Evolutionary conservation across 2,113 vertebrate genomes (phyloP).

Genomic region (Petromus typicus): DNA sequence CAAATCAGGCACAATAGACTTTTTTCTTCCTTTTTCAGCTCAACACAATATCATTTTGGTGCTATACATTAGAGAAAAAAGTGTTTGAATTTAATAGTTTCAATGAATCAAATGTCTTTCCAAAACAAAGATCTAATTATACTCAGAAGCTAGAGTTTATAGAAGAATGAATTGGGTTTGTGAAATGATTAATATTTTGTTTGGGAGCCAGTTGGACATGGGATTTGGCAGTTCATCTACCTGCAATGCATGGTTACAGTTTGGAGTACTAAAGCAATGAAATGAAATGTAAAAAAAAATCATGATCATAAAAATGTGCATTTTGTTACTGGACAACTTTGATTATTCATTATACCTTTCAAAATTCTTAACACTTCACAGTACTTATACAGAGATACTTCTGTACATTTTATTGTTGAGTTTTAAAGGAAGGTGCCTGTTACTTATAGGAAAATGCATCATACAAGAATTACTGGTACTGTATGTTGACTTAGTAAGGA

Average conservation of each 20-base stretch:
- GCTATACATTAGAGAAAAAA: slow-evolving; percentile 56
- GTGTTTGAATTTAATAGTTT: slow-evolving; percentile 80
- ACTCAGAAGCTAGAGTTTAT: slow-evolving; percentile 11
- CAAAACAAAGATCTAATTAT: slow-evolving; percentile 80
- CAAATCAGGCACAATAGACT: background rate
- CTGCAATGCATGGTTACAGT: slow-evolving; percentile 68
- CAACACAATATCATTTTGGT: slow-evolving; percentile 61
- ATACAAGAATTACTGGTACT: background rate
- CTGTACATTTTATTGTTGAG: background rate
- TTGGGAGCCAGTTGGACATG: slow-evolving; percentile 73
- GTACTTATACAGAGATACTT: background rate
- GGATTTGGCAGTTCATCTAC: slow-evolving; percentile 73
- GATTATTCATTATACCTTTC: slow-evolving; percentile 41
- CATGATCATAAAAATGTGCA: slow-evolving; percentile 55
- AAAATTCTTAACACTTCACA: background rate
- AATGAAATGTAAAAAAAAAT: slow-evolving; percentile 66
- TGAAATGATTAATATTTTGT: slow-evolving; percentile 81
- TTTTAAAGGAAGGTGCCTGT: background rate
- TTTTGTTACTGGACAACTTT: slow-evolving; percentile 51
- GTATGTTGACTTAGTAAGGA: background rate
- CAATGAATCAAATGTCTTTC: slow-evolving; percentile 48
- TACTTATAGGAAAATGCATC: background rate
- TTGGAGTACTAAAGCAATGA: slow-evolving; percentile 70
- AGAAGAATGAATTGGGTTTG: slow-evolving; percentile 72
- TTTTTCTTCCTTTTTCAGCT: background rate